Evolutionary conservation across 2,113 vertebrate genomes (phyloP).

Genomic region (Tetrax tetrax): DNA sequence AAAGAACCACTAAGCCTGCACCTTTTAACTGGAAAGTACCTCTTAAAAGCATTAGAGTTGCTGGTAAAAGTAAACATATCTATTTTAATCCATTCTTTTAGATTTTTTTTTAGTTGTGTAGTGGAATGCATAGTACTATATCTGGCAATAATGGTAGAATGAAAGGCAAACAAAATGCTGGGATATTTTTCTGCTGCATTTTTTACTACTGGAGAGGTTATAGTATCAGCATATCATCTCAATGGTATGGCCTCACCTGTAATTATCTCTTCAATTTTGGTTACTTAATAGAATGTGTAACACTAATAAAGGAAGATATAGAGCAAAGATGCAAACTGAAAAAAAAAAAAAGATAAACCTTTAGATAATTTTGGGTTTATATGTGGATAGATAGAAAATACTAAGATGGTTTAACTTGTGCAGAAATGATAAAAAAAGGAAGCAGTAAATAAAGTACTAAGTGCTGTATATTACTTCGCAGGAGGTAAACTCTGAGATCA

Average conservation of each 20-base stretch:
- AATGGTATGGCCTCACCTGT: not conserved
- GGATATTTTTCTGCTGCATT: not conserved
- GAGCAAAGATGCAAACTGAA: not conserved
- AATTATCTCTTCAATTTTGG: constrained; percentile 25
- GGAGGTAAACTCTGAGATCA: not conserved
- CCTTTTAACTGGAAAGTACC: constrained; percentile 7
- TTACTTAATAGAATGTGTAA: not conserved
- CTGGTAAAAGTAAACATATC: not conserved
- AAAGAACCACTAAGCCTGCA: not conserved
- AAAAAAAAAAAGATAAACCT: not conserved
- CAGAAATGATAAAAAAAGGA: not conserved
- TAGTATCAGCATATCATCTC: not conserved
- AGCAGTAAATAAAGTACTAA: not conserved
- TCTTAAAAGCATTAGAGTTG: not conserved
- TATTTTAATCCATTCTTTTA: not conserved
- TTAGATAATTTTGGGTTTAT: not conserved
- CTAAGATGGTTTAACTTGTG: not conserved
- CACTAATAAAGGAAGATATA: not conserved
- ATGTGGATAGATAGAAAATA: not conserved
- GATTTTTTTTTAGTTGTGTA: not conserved
- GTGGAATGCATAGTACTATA: not conserved
- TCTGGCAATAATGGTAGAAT: not conserved
- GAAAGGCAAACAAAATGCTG: constrained; percentile 4
- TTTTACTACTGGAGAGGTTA: constrained; percentile 4
- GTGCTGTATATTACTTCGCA: not conserved